phyloP scores from a whole-genome alignment of 2,888 invertebrate genomes.

The Clusia tigrina region DNA sequence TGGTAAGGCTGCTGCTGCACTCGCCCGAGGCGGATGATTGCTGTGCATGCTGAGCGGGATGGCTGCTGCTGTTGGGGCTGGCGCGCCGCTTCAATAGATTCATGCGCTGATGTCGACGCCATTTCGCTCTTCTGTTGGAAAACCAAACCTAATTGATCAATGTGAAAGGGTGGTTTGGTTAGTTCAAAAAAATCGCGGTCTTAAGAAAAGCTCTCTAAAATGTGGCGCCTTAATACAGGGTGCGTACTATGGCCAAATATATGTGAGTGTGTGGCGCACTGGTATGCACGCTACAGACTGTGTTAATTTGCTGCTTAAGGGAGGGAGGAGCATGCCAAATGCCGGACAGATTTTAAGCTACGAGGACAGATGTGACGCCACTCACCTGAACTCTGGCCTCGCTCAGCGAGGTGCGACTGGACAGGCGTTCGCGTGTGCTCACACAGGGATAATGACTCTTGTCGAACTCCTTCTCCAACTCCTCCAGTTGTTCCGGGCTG shows the following conservation, averaged over 20 bases:
- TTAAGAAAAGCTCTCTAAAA: constrained; percentile 20
- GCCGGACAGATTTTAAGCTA: too few species aligned
- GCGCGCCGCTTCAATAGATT: constrained; percentile 83
- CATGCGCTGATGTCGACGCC: constrained; percentile 96
- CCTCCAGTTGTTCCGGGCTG: constrained; percentile 91
- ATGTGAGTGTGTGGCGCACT: too few species aligned
- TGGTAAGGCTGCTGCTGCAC: constrained; percentile 28
- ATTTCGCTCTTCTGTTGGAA: constrained; percentile 98
- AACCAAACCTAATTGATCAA: constrained; percentile 89
- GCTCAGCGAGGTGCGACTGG: constrained; percentile 89
- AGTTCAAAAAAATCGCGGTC: constrained; percentile 48
- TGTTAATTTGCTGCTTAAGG: too few species aligned
- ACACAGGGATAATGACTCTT: constrained; percentile 96
- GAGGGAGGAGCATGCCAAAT: too few species aligned
- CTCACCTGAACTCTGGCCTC: constrained; percentile 95
- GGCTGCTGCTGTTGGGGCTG: constrained; percentile 44
- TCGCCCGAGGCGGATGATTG: constrained; percentile 41
- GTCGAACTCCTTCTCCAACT: constrained; percentile 93
- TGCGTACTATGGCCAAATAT: too few species aligned
- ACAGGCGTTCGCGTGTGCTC: constrained; percentile 88
- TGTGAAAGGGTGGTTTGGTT: constrained; percentile 64
- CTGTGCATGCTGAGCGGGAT: constrained; percentile 47
- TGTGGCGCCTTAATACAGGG: too few species aligned
- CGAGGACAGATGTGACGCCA: too few species aligned
- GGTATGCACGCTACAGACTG: too few species aligned